phyloP scores from a whole-genome alignment of 2,888 invertebrate species.

The Apodemia mormo region DNA sequence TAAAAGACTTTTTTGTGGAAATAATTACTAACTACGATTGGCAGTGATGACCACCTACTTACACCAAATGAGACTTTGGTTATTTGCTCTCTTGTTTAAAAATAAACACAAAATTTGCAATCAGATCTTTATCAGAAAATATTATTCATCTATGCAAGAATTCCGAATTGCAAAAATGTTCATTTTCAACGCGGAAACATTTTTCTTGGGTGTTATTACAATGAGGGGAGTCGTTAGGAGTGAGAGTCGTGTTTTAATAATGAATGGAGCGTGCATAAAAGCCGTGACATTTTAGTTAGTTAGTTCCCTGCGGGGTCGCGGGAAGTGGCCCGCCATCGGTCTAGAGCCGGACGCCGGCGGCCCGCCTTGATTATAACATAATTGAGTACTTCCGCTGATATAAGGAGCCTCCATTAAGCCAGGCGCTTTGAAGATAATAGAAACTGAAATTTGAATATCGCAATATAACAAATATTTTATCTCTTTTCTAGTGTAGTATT shows the following conservation, averaged over 20 bases:
- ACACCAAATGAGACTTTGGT: too few species aligned
- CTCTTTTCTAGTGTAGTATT: not conserved
- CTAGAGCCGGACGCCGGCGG: slow-evolving; percentile 43
- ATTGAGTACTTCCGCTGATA: slow-evolving; percentile 68
- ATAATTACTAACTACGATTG: too few species aligned
- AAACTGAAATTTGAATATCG: slow-evolving; percentile 26
- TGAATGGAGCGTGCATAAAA: slow-evolving; percentile 24
- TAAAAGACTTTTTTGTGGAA: too few species aligned
- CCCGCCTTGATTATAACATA: slow-evolving; percentile 61
- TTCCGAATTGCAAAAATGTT: slow-evolving; percentile 9
- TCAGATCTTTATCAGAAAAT: not conserved
- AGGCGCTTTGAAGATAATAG: slow-evolving; percentile 24
- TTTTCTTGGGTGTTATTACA: slow-evolving; percentile 24
- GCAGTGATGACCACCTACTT: too few species aligned
- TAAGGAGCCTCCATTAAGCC: slow-evolving; percentile 50
- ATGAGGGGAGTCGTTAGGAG: slow-evolving; percentile 22
- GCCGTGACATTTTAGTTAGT: slow-evolving; percentile 24
- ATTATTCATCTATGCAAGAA: slow-evolving; percentile 5
- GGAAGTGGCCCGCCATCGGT: slow-evolving; percentile 37
- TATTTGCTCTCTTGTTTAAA: too few species aligned
- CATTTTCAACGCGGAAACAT: slow-evolving; percentile 17
- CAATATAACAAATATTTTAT: not conserved
- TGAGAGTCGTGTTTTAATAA: slow-evolving; percentile 24
- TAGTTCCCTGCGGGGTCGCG: slow-evolving; percentile 19
- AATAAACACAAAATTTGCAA: not conserved